Base-by-base conservation (phyloP, 2,113 vertebrate genomes). In the Raja brachyura region DNA sequence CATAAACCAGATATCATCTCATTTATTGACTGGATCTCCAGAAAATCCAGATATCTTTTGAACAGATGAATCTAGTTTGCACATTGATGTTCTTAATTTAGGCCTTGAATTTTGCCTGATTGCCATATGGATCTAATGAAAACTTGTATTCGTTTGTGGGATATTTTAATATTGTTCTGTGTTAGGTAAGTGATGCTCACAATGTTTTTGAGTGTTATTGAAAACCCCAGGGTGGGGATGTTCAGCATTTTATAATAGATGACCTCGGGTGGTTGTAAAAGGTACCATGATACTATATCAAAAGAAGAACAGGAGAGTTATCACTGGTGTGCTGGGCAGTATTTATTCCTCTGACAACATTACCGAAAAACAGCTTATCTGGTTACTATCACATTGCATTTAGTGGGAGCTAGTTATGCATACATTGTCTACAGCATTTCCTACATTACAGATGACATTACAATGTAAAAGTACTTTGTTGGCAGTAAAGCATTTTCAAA, bases 1-100 rank as follows among this genome's bases (percentile, higher is more conserved):
- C 39, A 8, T 25, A 68, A 66, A 92, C 31, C 66, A 25, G 33
- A 25, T 20, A 70, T 48, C 63, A 39, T 63, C 83, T 63, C 59
- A 66, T 73, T 48, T 92, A 54, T 1, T 92, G 33, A 25, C 11
- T 74, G n/a, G 59, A 66, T 88, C 63, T 92, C 66, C 86, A 90
- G 61, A 70, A 70, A 83, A 68, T 39, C 1, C 9, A 92, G 88
- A 28, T 74, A 22, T 28, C 33, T 25, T 73, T 92, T 63, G 59
- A 88, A 88, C 83, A 88, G 56, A n/a, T 86, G 10, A 88, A 88
- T 88, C 83, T 88, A 63, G 5, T 88, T 88, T 88, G 83, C n/a
- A 33, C 83, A 33, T 31, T 14, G 31, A 63, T 63, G 59, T 63
- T 63, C 59, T 63, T 61, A 31, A 61, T 11, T 48, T n/a, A 31